Evolutionary conservation across 2,888 invertebrate species (phyloP), one percentile per base, ranked within the genome.

Genomic region (Zootermopsis nevadensis): DNA sequence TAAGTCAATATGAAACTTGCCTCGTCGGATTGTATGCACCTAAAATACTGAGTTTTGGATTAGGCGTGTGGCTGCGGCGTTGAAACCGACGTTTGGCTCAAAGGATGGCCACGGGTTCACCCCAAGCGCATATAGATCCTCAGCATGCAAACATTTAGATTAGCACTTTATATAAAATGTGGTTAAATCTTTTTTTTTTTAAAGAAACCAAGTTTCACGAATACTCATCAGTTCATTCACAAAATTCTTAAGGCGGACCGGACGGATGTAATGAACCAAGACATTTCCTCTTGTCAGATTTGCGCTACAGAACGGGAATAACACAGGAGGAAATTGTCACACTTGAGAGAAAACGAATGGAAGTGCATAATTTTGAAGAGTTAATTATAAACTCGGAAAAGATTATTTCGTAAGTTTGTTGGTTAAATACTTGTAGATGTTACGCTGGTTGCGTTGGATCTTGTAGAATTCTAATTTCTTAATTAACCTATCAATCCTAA

Each of bases 401-500:
- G 74, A 38, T 74, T 38, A 74, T 74, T 74, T 38, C n/a, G 38
- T 38, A 74, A 74, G 74, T 74, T 74, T 42, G 33, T 74, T 74
- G 74, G 35, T 74, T 74, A 69, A 69, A 69, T 24, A 33, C 69
- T 69, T 69, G 33, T 69, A 38, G 38, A 74, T 38, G 74, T 74
- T 42, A 7, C 35, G 22, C 35, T n/a, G 42, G 42, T 38, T n/a
- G 35, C 4, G 60, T 60, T n/a, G 27, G 74, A 74, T 74, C 74
- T 60, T 60, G 27, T n/a, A 27, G 69, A 31, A 69, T 33, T 31
- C 24, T 79, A 79, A 79, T 79, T 79, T 79, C 79, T 79, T 79
- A 79, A 79, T 79, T 79, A 79, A 79, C 79, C 66, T 66, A 66
- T 79, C 79, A 79, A 66, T 79, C 66, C 66, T 79, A 79, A 74